Percentiles rank a stretch among this genome's conserved stretches.
These are phyloP conservation scores for Rhopalosiphum nymphaeae DNA, from an alignment of 2,888 invertebrate genomes.

Conservation along the genomic window DNA sequence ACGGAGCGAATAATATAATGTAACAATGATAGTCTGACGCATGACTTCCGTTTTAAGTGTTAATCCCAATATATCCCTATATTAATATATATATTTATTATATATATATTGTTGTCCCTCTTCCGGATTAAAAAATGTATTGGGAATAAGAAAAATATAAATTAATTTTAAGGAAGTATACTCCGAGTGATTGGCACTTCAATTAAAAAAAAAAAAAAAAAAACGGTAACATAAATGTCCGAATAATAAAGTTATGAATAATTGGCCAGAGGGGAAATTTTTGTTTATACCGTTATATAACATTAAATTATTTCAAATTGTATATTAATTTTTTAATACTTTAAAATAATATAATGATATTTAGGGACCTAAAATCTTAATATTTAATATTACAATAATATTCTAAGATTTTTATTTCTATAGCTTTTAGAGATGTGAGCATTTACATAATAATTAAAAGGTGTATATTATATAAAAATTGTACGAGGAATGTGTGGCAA, in stretches of 20 bases:
- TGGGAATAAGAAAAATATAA: neutral
- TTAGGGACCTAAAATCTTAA: neutral
- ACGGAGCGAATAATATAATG: neutral
- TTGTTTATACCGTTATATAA: neutral
- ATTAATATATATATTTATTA: neutral
- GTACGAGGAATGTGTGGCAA: too few relatives aligned
- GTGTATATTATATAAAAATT: too few relatives aligned
- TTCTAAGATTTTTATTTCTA: too few relatives aligned
- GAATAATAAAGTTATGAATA: neutral
- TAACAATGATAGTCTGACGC: neutral
- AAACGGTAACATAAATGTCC: neutral
- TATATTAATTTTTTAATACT: neutral
- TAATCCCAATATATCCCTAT: neutral
- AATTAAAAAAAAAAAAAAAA: constrained; percentile 1
- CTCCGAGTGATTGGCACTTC: neutral
- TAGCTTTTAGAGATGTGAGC: too few relatives aligned
- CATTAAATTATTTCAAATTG: neutral
- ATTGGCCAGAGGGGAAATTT: neutral
- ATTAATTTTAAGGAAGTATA: neutral
- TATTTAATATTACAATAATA: neutral
- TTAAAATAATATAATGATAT: neutral
- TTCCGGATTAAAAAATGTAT: neutral
- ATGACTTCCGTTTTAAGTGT: neutral
- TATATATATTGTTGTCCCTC: neutral
- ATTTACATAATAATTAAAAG: too few relatives aligned